A percentile compares a stretch with the other conserved stretches of the same genome.
These are phyloP conservation scores for Chelmon rostratus DNA, from an alignment of 2,797 vertebrate species.

Conservation along the genomic window DNA sequence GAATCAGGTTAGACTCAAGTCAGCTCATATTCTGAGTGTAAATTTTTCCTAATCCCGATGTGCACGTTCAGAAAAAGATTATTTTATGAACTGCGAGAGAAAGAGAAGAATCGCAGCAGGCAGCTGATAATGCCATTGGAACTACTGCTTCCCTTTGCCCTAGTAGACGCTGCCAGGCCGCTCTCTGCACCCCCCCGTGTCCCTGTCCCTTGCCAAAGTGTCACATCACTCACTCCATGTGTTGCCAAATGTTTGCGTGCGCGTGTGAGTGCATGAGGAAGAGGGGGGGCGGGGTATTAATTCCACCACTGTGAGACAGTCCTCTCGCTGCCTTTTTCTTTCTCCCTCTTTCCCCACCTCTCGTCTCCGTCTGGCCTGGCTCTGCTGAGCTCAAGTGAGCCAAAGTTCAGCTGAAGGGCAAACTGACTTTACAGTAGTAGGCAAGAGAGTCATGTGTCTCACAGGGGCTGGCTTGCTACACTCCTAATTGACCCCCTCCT, in stretches of 20 bases:
- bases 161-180: conserved; percentile 52
- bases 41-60: conserved; percentile 8
- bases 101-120: conserved; percentile 52
- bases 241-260: conserved; percentile 76
- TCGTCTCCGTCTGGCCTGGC: conserved; percentile 59
- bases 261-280: conserved; percentile 23
- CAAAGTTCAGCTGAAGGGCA: conserved; percentile 99
- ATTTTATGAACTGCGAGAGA: conserved; percentile 30
- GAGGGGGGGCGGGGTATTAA: conserved; percentile 52
- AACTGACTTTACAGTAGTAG: conserved; percentile 89
- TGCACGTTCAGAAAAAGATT: conserved; percentile 34
- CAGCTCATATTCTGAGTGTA: neutral
- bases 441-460: conserved; percentile 90
- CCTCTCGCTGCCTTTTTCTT: conserved; percentile 59
- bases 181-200: conserved; percentile 27
- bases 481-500: conserved; percentile 72
- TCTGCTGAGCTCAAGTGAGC: conserved; percentile 85
- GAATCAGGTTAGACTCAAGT: neutral
- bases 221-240: conserved; percentile 71
- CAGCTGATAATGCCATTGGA: conserved; percentile 62
- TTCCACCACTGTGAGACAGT: conserved; percentile 70
- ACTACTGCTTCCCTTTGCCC: conserved; percentile 68
- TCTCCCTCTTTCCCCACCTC: conserved; percentile 60
- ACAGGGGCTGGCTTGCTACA: conserved; percentile 81
- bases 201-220: conserved; percentile 63